Percentiles rank a stretch among this genome's conserved stretches.
Conservation (phyloP, 2,797 vertebrate species). For the Margarornis squamiger region DNA sequence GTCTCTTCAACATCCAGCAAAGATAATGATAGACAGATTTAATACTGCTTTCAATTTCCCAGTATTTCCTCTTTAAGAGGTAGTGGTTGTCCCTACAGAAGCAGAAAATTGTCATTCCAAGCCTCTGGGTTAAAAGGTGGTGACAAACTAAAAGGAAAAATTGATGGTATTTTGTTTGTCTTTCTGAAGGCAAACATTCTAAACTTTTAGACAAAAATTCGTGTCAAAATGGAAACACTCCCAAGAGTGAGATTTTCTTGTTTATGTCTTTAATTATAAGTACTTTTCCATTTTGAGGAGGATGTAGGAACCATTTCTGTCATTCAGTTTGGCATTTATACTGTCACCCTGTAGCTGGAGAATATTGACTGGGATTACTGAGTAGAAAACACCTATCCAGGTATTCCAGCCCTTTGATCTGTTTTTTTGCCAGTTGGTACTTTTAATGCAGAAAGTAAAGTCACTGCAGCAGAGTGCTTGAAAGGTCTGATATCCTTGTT, state of each 20-base stretch:
- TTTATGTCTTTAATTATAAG: background rate
- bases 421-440: background rate
- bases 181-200: background rate
- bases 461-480: background rate
- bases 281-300: background rate
- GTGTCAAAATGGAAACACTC: background rate
- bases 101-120: background rate
- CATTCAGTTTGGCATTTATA: background rate
- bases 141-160: background rate
- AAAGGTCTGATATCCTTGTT: background rate
- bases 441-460: background rate
- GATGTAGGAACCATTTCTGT: background rate
- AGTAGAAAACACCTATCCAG: background rate
- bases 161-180: background rate
- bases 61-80: background rate
- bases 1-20: background rate
- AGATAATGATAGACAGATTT: background rate
- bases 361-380: background rate
- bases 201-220: background rate
- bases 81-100: background rate
- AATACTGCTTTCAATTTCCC: background rate
- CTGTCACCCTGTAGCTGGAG: background rate
- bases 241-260: background rate
- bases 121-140: background rate
- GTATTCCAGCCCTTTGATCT: accelerated